Conservation (phyloP, 2,888 invertebrate genomes). For the Chrysolina americana region DNA sequence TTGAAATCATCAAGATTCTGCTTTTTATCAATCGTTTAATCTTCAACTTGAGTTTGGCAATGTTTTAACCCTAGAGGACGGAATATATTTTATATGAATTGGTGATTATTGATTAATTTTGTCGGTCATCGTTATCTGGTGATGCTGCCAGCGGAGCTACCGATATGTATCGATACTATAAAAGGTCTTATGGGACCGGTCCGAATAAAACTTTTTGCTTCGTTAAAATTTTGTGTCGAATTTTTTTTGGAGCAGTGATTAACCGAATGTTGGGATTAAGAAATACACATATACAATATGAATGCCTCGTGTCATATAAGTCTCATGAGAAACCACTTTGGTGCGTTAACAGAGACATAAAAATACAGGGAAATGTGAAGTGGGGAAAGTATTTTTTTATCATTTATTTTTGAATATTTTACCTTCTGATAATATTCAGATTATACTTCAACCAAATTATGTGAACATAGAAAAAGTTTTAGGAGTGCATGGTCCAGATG, state of each 20-base stretch:
- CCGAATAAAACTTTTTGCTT: slow-evolving; percentile 20
- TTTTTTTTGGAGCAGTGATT: not conserved
- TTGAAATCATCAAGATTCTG: slow-evolving; percentile 23
- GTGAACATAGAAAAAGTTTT: too few relatives aligned
- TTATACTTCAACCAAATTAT: too few relatives aligned
- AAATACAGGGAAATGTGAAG: too few relatives aligned
- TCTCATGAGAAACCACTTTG: slow-evolving; percentile 1
- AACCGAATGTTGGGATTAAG: slow-evolving; percentile 9
- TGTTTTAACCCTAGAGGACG: not conserved
- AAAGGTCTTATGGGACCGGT: slow-evolving; percentile 27
- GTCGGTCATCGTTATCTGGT: slow-evolving; percentile 5
- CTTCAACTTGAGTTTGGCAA: not conserved
- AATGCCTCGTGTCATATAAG: not conserved
- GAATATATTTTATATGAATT: slow-evolving; percentile 7
- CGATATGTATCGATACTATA: slow-evolving; percentile 31
- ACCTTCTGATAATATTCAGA: too few relatives aligned
- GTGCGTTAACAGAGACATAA: too few relatives aligned
- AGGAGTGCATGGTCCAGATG: too few relatives aligned
- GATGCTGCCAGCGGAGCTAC: slow-evolving; percentile 26
- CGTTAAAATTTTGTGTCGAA: slow-evolving; percentile 23
- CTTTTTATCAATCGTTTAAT: not conserved
- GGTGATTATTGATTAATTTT: slow-evolving; percentile 16
- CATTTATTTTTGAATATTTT: too few relatives aligned
- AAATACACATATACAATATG: slow-evolving; percentile 12
- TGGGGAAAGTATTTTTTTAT: too few relatives aligned